Evolutionary conservation across 2,797 vertebrate genomes (phyloP).

Genomic region (Apodemus agrarius): DNA sequence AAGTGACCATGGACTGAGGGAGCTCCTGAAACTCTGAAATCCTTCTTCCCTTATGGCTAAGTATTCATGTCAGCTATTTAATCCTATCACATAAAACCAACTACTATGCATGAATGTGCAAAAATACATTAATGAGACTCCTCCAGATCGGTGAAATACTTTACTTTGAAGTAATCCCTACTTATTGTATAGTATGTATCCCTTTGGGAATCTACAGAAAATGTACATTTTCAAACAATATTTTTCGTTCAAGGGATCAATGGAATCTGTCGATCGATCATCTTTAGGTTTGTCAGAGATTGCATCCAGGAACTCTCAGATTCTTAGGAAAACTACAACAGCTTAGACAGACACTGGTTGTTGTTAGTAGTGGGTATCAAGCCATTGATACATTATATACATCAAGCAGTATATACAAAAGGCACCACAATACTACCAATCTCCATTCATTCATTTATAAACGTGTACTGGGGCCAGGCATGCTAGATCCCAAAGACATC

Average conservation of each 20-base stretch:
- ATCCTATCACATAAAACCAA: neutral
- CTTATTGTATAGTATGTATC: neutral
- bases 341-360: neutral
- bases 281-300: neutral
- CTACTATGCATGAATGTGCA: neutral
- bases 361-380: neutral
- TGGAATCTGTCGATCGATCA: neutral
- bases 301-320: neutral
- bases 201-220: slow-evolving; percentile 39
- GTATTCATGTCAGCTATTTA: neutral
- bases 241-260: neutral
- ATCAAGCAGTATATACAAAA: neutral
- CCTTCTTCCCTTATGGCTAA: neutral
- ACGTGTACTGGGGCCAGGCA: neutral
- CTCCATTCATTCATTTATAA: neutral
- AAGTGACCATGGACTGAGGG: neutral
- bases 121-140: neutral
- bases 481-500: neutral
- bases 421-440: neutral
- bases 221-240: neutral
- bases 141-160: neutral
- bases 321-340: neutral
- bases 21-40: neutral
- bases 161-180: neutral
- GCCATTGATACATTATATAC: neutral